Evolutionary conservation across 1,140 invertebrate genomes (phyloP).

Genomic region (Lasioglossum albipes): DNA sequence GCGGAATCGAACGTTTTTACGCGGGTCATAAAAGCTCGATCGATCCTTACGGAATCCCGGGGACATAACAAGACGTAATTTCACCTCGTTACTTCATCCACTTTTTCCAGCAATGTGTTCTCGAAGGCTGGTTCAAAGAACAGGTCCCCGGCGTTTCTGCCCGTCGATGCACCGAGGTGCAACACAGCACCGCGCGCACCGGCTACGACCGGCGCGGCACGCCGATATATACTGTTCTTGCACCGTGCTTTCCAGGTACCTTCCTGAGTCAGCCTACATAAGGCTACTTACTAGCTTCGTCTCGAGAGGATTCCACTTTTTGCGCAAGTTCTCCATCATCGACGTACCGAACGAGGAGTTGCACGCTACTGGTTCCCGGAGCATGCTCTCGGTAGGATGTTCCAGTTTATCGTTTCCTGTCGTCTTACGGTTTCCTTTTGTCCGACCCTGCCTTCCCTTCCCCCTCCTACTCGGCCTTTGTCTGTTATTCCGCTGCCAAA

Average conservation of each 20-base stretch:
- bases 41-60: slow-evolving; percentile 37
- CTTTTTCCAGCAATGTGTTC: slow-evolving; percentile 39
- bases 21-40: slow-evolving; percentile 39
- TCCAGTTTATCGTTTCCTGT: slow-evolving; percentile 64
- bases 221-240: slow-evolving; percentile 61
- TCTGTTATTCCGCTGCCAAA: not conserved
- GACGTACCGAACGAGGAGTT: slow-evolving; percentile 37
- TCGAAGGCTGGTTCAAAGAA: slow-evolving; percentile 14
- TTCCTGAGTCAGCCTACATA: slow-evolving; percentile 73
- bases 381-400: slow-evolving; percentile 48
- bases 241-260: slow-evolving; percentile 68
- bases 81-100: slow-evolving; percentile 40
- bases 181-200: not conserved
- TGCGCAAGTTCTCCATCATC: slow-evolving; percentile 55
- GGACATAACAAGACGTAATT: slow-evolving; percentile 40
- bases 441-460: not conserved
- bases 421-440: slow-evolving; percentile 49
- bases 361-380: slow-evolving; percentile 51
- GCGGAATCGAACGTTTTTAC: slow-evolving; percentile 23
- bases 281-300: slow-evolving; percentile 69
- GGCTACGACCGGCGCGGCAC: slow-evolving; percentile 28
- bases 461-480: slow-evolving; percentile 1
- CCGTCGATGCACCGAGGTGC: slow-evolving; percentile 44
- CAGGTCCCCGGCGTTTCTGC: slow-evolving; percentile 52
- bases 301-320: slow-evolving; percentile 71